Evolutionary conservation across 2,888 invertebrate species (phyloP), one percentile per base, ranked within the genome.

Genomic region (Pantelozetes paolii): DNA sequence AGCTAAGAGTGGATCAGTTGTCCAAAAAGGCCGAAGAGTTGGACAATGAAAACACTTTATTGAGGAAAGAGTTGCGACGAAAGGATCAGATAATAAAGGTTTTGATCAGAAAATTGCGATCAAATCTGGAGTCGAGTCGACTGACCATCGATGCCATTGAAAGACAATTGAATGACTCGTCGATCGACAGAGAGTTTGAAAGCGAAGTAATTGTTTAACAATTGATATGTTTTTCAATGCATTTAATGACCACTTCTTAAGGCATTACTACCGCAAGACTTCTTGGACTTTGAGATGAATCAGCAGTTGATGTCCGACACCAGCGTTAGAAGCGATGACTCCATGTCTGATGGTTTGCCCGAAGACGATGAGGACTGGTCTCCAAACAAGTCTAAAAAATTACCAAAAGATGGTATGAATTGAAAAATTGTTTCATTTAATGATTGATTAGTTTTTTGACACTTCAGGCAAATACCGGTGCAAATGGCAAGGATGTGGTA

Each of bases 221-320:
- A 45, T 18, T 18, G 15, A 45, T 18, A 8, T 45, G 13, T 13
- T 18, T 9, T 8, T 13, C 45, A 3, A 45, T 23, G n/a, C 3
- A 18, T 6, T 20, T 2, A 11, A 23, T 20, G 8, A 57, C 13
- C n/a, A 2, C 2, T 2, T 57, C 23, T 57, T 5, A 2, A 57
- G 57, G 57, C 28, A 20, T 23, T 57, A 57, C 13, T 57, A 57
- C 57, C 57, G 3, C 57, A 57, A n/a, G 57, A 57, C n/a, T 57
- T 57, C 57, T 20, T 57, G 3, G 57, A 57, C 28, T 57, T 57
- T 57, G 57, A 57, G 57, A 57, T 57, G 57, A 57, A 57, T 13
- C 57, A 57, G 57, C 23, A 57, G 11, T n/a, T 57, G 3, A 57
- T 57, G 57, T 26, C 23, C 13, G 57, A 57, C 23, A 9, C 8